phyloP scores from a whole-genome alignment of 1,140 invertebrate species.

The Centruroides vittatus region DNA sequence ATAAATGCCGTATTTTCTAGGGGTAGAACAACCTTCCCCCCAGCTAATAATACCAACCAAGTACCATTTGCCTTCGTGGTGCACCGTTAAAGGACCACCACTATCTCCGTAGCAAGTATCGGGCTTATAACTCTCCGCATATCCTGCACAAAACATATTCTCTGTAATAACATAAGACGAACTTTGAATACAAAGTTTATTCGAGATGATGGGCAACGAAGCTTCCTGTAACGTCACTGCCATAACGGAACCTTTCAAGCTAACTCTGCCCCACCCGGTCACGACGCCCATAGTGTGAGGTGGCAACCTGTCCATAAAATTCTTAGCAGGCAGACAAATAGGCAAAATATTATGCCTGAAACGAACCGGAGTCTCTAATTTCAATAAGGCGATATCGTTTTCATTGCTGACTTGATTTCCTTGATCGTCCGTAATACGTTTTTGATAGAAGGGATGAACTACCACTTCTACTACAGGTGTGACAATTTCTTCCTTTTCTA shows the following conservation, averaged over 20 bases:
- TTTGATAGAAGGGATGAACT: constrained; percentile 31
- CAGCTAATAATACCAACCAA: constrained; percentile 87
- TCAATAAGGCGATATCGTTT: constrained; percentile 66
- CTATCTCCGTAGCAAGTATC: constrained; percentile 69
- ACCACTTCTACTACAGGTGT: constrained; percentile 11
- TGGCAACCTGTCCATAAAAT: constrained; percentile 5
- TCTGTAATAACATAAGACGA: constrained; percentile 20
- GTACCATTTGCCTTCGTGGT: constrained; percentile 69
- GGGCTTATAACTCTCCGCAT: constrained; percentile 43
- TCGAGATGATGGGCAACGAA: constrained; percentile 9
- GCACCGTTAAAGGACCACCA: constrained; percentile 75
- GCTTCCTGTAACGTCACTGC: constrained; percentile 14
- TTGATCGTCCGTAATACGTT: constrained; percentile 30
- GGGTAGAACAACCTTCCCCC: constrained; percentile 41
- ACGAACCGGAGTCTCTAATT: constrained; percentile 68
- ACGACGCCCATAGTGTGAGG: constrained; percentile 4
- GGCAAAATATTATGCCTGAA: constrained; percentile 34
- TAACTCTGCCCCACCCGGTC: constrained; percentile 20
- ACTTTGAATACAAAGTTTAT: constrained; percentile 5
- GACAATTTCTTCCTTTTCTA: constrained; percentile 8
- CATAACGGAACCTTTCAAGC: constrained; percentile 8
- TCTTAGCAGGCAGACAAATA: constrained; percentile 20
- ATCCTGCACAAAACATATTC: constrained; percentile 27
- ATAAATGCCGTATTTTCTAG: constrained; percentile 25
- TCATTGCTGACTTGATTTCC: constrained; percentile 15